A percentile compares a stretch with the other conserved stretches of the same genome.
Evolutionary conservation across 2,888 invertebrate species (phyloP).

Genomic region (Galerucella calmariensis): DNA sequence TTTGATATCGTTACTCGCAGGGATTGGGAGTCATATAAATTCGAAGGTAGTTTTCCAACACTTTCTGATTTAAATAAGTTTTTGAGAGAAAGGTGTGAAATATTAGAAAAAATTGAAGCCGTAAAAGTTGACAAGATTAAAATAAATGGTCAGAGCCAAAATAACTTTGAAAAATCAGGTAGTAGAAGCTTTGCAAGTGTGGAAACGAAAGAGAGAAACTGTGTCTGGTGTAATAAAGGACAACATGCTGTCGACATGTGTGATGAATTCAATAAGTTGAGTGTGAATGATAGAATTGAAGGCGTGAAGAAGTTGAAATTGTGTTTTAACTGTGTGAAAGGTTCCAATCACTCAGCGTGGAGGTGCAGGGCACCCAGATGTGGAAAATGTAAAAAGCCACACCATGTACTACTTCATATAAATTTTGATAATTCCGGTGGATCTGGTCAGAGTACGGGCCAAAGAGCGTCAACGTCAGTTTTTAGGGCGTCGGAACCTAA

Average conservation of each 20-base stretch:
- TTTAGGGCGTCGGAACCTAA: neutral
- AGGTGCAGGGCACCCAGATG: slow-evolving; percentile 1
- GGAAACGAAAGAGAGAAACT: neutral
- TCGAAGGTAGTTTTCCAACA: neutral
- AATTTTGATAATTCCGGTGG: neutral
- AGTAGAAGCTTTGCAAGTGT: neutral
- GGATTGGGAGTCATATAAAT: too few species aligned
- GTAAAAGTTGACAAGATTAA: too few species aligned
- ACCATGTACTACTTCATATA: neutral
- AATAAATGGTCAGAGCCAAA: too few species aligned
- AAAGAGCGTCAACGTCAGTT: neutral
- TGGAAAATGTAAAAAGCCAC: neutral
- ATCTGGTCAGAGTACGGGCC: neutral
- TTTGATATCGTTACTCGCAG: too few species aligned
- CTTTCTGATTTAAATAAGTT: neutral
- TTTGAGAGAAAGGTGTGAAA: neutral
- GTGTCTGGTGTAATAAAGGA: neutral
- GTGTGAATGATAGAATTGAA: neutral
- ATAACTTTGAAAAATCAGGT: too few species aligned
- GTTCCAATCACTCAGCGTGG: neutral
- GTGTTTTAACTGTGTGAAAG: slow-evolving; percentile 4
- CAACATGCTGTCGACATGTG: too few species aligned
- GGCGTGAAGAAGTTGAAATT: neutral
- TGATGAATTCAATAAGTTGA: too few species aligned
- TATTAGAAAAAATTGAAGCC: too few species aligned